A percentile compares a stretch with the other conserved stretches of the same genome.
phyloP scores from a whole-genome alignment of 2,113 vertebrate genomes.

The Scatophagus argus region DNA sequence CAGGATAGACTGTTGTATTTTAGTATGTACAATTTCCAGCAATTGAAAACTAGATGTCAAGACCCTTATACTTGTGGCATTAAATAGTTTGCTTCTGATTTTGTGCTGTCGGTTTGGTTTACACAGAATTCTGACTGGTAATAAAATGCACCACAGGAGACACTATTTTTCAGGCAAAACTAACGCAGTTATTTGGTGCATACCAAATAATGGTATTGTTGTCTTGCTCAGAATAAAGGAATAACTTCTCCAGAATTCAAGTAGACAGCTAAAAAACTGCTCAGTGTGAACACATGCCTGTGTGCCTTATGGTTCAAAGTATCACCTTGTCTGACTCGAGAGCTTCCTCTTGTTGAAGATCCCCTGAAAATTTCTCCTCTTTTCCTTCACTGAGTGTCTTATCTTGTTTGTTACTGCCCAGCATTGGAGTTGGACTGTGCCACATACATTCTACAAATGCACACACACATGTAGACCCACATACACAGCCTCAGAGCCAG shows the following conservation, averaged over 20 bases:
- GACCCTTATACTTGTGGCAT: background rate
- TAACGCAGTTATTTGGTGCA: constrained; percentile 4
- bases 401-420: constrained; percentile 67
- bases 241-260: constrained; percentile 23
- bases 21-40: background rate
- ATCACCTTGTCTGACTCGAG: constrained; percentile 45
- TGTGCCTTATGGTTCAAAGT: constrained; percentile 35
- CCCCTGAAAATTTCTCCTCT: constrained; percentile 42
- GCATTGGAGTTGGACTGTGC: constrained; percentile 41
- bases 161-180: background rate
- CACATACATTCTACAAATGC: constrained; percentile 33
- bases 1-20: background rate
- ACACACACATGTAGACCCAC: constrained; percentile 14
- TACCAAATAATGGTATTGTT: constrained; percentile 4
- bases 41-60: background rate
- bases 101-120: background rate
- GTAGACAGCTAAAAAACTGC: background rate
- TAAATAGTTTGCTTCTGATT: background rate
- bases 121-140: background rate
- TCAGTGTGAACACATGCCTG: constrained; percentile 9
- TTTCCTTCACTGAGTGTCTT: constrained; percentile 62
- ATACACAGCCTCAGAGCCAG: background rate
- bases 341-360: constrained; percentile 47
- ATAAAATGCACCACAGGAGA: constrained; percentile 11
- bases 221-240: constrained; percentile 23